Evolutionary conservation across 2,888 invertebrate species (phyloP), one percentile per base, ranked within the genome.

Genomic region (Ephialtes manifestator): DNA sequence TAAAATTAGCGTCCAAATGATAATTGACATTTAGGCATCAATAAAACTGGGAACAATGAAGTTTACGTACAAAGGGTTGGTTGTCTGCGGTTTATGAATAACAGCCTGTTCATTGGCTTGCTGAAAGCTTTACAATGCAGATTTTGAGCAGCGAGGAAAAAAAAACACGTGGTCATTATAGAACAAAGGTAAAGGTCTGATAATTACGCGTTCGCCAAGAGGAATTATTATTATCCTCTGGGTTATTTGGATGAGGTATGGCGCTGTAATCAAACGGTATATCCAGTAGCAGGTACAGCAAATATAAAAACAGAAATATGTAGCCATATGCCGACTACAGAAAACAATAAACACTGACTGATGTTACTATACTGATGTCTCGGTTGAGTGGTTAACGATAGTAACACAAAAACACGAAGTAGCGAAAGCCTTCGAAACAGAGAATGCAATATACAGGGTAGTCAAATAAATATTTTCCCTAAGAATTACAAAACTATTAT

Each of bases 51-150:
- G 70, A 71, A 71, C 53, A 53, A 35, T 71, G 39, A 2, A 68
- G 46, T 48, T 53, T 71, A 35, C 1, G 35, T 11, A 53, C 53
- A 8, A 4, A 31, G 10, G 8, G 20, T 2, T 11, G 15, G 31
- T 13, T 55, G 53, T 39, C 39, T 31, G 53, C 35, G 35, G 55
- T 39, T 31, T 15, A n/a, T 68, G 18, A 71, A 53, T 15, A n/a
- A 35, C 51, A 51, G 39, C 39, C 0, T 39, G 5, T 39, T 39
- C 20, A n/a, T 71, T 53, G 55, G 13, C 11, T 68, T 10, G 46
- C 10, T 13, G 53, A 39, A 18, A 20, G 39, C 31, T 71, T 71
- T 71, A 35, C 35, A 18, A 71, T 35, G 55, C 35, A 71, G 39
- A 71, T 71, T 53, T 53, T 39, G 39, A 39, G 8, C 10, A 39